A percentile compares a stretch with the other conserved stretches of the same genome.
phyloP scores from a whole-genome alignment of 2,797 vertebrate genomes.

The Taenioides sp. region DNA sequence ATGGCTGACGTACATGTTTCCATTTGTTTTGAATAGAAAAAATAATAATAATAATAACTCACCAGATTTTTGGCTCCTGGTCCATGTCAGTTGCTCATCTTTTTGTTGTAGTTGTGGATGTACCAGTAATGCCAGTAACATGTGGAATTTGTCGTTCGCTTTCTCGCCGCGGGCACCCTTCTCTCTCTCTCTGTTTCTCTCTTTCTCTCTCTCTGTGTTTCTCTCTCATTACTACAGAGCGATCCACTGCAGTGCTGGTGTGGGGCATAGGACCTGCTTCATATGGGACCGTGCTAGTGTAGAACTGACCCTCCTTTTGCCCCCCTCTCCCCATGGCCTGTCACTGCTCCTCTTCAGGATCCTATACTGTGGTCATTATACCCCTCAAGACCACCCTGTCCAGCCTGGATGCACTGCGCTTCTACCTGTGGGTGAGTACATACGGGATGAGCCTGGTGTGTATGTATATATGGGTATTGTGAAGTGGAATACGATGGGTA shows the following conservation, averaged over 20 bases:
- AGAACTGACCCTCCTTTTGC: slow-evolving; percentile 13
- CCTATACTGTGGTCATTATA: slow-evolving; percentile 82
- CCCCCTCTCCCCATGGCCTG: slow-evolving; percentile 73
- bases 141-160: slow-evolving; percentile 74
- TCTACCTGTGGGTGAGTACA: slow-evolving; percentile 81
- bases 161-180: slow-evolving; percentile 61
- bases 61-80: not conserved
- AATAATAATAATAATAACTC: too few species aligned
- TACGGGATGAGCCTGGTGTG: not conserved
- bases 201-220: slow-evolving; percentile 19
- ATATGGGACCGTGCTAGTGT: slow-evolving; percentile 35
- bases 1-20: too few species aligned
- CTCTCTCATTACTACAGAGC: slow-evolving; percentile 42
- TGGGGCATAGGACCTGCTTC: slow-evolving; percentile 21
- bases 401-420: slow-evolving; percentile 78
- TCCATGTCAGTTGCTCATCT: slow-evolving; percentile 9
- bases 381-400: slow-evolving; percentile 77
- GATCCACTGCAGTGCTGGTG: slow-evolving; percentile 31
- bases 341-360: slow-evolving; percentile 48
- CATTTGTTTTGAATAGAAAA: too few species aligned
- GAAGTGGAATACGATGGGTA: slow-evolving; percentile 9
- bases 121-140: slow-evolving; percentile 68
- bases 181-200: slow-evolving; percentile 40
- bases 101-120: slow-evolving; percentile 27
- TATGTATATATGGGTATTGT: not conserved